Percentiles rank a stretch among this genome's conserved stretches.
Conservation (phyloP, 2,797 vertebrate species). For the Pitangus sulphuratus region DNA sequence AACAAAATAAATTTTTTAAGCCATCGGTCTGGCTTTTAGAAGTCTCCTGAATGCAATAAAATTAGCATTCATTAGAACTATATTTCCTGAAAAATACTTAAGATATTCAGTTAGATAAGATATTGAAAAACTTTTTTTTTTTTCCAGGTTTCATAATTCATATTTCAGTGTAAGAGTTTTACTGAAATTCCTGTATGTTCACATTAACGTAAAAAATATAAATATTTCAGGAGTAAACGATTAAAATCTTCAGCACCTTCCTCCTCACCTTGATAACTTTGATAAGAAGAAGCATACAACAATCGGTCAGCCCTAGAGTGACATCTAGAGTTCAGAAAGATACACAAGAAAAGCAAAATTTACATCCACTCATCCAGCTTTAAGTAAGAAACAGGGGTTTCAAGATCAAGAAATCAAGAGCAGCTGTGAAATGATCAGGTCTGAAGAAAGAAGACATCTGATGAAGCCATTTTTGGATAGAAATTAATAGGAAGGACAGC, state of each 20-base stretch:
- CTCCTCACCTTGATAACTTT: neutral
- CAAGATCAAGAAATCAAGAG: no score
- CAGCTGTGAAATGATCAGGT: neutral
- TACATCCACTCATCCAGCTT: neutral
- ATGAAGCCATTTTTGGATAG: neutral
- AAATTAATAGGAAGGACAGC: neutral
- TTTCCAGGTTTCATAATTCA: neutral
- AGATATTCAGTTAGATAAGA: neutral
- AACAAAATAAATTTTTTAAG: neutral
- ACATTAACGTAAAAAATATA: neutral
- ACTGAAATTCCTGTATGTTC: neutral
- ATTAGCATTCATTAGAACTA: neutral
- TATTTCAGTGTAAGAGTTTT: neutral
- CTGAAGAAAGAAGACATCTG: neutral
- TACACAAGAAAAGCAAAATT: neutral
- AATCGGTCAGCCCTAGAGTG: slow-evolving; percentile 55
- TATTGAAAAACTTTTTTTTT: neutral
- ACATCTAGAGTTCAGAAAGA: slow-evolving; percentile 68
- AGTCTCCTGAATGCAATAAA: neutral
- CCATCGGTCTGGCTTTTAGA: neutral
- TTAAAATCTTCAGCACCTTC: neutral
- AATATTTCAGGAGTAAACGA: neutral
- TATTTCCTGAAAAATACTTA: neutral
- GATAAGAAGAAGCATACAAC: neutral
- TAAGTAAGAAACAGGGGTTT: neutral